Evolutionary conservation across 2,797 vertebrate genomes (phyloP).

Genomic region (Scolopax rusticola): DNA sequence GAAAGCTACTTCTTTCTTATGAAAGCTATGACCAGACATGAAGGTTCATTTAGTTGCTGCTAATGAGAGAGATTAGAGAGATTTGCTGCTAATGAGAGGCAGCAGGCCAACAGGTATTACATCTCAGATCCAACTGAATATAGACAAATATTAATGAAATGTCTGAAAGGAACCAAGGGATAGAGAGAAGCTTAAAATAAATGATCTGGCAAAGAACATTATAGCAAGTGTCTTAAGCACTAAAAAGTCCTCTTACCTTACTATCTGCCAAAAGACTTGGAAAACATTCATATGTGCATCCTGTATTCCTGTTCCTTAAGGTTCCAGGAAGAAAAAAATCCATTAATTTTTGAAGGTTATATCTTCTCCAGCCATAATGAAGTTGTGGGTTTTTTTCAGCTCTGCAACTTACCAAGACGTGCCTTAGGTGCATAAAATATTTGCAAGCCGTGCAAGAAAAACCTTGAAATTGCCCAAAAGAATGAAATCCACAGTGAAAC

Average conservation of each 20-base stretch:
- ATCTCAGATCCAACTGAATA: not conserved
- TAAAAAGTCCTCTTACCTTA: not conserved
- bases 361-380: not conserved
- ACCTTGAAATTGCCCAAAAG: not conserved
- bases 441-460: not conserved
- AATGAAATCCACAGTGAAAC: not conserved
- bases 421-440: not conserved
- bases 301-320: not conserved
- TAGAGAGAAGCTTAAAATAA: not conserved
- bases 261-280: not conserved
- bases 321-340: not conserved
- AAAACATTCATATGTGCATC: not conserved
- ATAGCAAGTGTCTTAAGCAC: not conserved
- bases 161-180: not conserved
- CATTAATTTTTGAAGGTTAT: not conserved
- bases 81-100: not conserved
- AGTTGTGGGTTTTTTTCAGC: not conserved
- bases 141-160: not conserved
- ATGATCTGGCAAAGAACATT: not conserved
- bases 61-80: not conserved
- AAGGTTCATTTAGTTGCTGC: not conserved
- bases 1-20: not conserved
- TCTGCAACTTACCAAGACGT: not conserved
- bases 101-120: not conserved
- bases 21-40: not conserved